These are phyloP conservation scores for Megamerina dolium DNA, from an alignment of 2,888 invertebrate species.

Conservation along the genomic window DNA sequence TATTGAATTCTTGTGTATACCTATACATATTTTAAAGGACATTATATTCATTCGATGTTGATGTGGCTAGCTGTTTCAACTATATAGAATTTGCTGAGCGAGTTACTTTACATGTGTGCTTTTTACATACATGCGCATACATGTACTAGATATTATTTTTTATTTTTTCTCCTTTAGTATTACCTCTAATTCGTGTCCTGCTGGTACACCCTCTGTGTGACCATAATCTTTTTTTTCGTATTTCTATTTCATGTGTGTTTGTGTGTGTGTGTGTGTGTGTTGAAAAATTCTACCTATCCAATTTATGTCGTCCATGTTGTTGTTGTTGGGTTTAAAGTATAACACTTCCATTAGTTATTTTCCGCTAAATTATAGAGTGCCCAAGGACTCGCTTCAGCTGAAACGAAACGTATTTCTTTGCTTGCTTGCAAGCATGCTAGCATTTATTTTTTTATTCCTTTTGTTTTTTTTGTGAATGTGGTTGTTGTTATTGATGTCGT, in stretches of 20 bases:
- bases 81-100: too few relatives aligned
- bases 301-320: too few relatives aligned
- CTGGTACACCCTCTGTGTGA: too few relatives aligned
- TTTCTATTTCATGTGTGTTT: background rate
- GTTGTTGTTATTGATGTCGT: background rate
- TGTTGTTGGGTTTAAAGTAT: background rate
- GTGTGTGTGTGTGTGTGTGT: background rate
- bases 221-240: too few relatives aligned
- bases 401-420: too few relatives aligned
- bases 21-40: background rate
- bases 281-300: too few relatives aligned
- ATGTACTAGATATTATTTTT: too few relatives aligned
- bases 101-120: too few relatives aligned
- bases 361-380: background rate
- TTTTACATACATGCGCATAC: too few relatives aligned
- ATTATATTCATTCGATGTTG: background rate
- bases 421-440: background rate
- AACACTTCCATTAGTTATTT: background rate
- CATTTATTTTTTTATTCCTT: background rate
- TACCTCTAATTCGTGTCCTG: too few relatives aligned
- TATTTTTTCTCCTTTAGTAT: too few relatives aligned
- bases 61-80: too few relatives aligned
- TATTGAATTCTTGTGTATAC: background rate
- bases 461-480: background rate
- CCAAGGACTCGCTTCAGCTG: background rate